Percentiles rank a stretch among this genome's conserved stretches.
These are phyloP conservation scores for Saimiri boliviensis DNA, from an alignment of 2,113 vertebrate species.

Conservation along the genomic window DNA sequence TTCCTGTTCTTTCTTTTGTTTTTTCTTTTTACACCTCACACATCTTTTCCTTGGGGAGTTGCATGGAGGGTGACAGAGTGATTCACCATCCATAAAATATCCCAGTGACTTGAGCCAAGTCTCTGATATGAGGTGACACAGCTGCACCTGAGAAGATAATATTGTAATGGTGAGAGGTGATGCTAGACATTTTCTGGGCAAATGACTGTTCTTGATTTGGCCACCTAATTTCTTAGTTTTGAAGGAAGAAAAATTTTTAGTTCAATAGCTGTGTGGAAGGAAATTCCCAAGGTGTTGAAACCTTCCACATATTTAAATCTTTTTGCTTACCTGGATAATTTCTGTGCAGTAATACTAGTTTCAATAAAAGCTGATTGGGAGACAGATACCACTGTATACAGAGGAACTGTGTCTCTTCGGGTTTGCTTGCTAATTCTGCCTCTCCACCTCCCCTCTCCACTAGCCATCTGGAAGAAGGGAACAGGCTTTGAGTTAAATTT, in stretches of 20 bases:
- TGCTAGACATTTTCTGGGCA: neutral
- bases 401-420: constrained; percentile 38
- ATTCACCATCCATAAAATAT: neutral
- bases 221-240: neutral
- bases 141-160: neutral
- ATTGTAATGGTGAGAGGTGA: neutral
- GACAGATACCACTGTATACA: neutral
- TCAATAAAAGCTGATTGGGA: neutral
- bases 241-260: neutral
- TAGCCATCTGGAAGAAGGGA: constrained; percentile 73
- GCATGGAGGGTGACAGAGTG: neutral
- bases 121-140: neutral
- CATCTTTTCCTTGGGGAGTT: neutral
- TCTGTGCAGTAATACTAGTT: neutral
- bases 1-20: neutral
- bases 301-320: neutral
- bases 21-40: neutral
- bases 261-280: neutral
- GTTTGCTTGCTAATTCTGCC: constrained; percentile 63
- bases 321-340: constrained; percentile 23
- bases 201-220: neutral
- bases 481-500: constrained; percentile 73
- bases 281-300: neutral
- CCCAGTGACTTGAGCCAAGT: neutral
- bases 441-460: neutral